These are phyloP conservation scores for Gerris lacustris DNA, from an alignment of 2,888 invertebrate species.

Conservation along the genomic window DNA sequence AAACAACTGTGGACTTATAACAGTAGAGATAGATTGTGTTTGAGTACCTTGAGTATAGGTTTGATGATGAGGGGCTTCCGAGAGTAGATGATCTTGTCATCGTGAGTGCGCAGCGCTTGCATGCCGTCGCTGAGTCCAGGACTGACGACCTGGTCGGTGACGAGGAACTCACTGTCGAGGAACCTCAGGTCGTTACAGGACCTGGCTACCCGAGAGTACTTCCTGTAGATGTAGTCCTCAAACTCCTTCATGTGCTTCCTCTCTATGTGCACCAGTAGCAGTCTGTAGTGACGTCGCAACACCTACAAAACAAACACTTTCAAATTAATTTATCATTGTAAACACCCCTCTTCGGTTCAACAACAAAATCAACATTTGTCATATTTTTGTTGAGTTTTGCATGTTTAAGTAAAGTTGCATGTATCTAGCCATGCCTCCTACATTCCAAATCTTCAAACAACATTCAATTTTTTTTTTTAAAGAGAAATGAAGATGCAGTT, in stretches of 20 bases:
- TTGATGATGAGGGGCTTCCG: background rate
- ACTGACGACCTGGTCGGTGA: slow-evolving; percentile 6
- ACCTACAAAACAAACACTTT: too few relatives aligned
- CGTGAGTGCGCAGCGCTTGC: slow-evolving; percentile 1
- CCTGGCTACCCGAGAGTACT: slow-evolving; percentile 23
- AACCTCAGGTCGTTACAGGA: slow-evolving; percentile 23
- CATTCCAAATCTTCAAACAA: too few relatives aligned
- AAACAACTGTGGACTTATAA: too few relatives aligned
- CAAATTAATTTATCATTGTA: too few relatives aligned
- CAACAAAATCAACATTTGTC: too few relatives aligned
- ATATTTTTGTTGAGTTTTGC: too few relatives aligned
- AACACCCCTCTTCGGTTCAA: too few relatives aligned
- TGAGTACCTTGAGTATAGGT: slow-evolving; percentile 3
- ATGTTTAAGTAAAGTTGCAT: too few relatives aligned
- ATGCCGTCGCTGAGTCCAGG: slow-evolving; percentile 13
- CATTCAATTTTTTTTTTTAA: too few relatives aligned
- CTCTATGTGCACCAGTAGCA: slow-evolving; percentile 30
- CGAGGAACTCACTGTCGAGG: slow-evolving; percentile 4
- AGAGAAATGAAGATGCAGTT: too few relatives aligned
- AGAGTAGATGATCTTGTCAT: slow-evolving; percentile 8
- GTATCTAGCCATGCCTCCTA: too few relatives aligned
- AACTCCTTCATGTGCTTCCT: slow-evolving; percentile 30
- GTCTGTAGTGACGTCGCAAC: slow-evolving; percentile 27
- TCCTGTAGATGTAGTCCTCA: slow-evolving; percentile 26
- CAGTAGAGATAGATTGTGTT: too few relatives aligned